Evolutionary conservation across 2,797 vertebrate species (phyloP), one percentile per base, ranked within the genome.

Genomic region (Tapera naevia): DNA sequence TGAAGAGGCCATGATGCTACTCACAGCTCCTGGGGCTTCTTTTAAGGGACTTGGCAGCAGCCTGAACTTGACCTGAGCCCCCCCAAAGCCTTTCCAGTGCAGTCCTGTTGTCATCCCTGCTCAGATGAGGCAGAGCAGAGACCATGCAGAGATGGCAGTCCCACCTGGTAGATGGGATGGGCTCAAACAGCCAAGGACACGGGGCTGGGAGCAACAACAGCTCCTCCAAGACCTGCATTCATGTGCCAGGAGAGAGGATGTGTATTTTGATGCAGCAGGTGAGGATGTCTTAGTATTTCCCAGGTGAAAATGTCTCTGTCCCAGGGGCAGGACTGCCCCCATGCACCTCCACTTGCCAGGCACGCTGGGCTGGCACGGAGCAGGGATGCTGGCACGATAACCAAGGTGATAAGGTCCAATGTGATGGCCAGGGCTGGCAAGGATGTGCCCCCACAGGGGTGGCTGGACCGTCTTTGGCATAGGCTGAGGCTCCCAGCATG

Each of bases 341-440:
- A 8, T 1, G 4, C 8, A 17, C 37, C 21, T 18, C 13, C 1
- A 1, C 35, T 22, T 32, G 45, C 61, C 0, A 1, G 60, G 27
- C 4, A 18, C 27, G 22, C 27, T 51, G n/a, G n/a, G n/a, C n/a
- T 2, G 2, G 54, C 2, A 0, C 35, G 11, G 56, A 30, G 56
- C 32, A 1, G 6, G 24, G 48, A 22, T 3, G 10, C 39, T 3
- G 5, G 48, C 58, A 48, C 6, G 3, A n/a, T 16, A 39, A 37
- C 41, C 25, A 7, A 21, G 43, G 5, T 0, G 2, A 32, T 32
- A 9, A 51, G 58, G 60, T 58, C 57, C 1, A 2, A n/a, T 5
- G n/a, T 0, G 1, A 27, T 2, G 1, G 23, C 27, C 45, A 5
- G 14, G 53, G 37, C 60, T 51, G 51, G 33, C 1, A 2, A 56